Evolutionary conservation across 1,140 invertebrate genomes (phyloP).

Genomic region (Neodiprion pinetum): DNA sequence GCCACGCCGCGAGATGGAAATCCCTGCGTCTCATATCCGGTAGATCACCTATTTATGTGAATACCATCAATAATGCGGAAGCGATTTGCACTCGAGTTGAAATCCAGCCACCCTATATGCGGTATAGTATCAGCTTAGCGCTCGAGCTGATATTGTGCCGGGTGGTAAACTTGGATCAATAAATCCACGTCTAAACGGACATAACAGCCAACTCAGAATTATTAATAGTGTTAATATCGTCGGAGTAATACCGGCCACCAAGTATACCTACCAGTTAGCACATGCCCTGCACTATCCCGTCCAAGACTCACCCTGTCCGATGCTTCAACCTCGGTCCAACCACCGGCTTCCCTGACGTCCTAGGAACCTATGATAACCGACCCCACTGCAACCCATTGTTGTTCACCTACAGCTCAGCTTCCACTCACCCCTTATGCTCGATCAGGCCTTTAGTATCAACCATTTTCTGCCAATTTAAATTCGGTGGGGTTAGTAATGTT

Average conservation of each 20-base stretch:
- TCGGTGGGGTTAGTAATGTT: too few species aligned
- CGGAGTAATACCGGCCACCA: background rate
- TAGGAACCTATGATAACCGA: background rate
- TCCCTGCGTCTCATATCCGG: slow-evolving; percentile 1
- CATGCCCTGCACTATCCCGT: background rate
- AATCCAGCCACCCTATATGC: slow-evolving; percentile 13
- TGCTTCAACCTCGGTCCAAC: background rate
- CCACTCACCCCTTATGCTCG: too few species aligned
- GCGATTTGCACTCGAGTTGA: slow-evolving; percentile 7
- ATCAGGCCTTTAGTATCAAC: too few species aligned
- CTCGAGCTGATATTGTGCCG: slow-evolving; percentile 4
- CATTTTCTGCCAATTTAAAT: too few species aligned
- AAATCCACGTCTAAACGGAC: slow-evolving; percentile 18
- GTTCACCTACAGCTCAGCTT: background rate
- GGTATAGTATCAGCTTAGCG: slow-evolving; percentile 10
- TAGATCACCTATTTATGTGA: slow-evolving; percentile 5
- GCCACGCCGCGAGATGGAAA: background rate
- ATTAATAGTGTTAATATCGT: slow-evolving; percentile 18
- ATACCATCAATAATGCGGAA: background rate
- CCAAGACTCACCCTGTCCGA: background rate
- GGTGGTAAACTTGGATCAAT: slow-evolving; percentile 14
- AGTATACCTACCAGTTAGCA: background rate
- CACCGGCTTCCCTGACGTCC: background rate
- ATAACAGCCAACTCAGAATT: slow-evolving; percentile 13
- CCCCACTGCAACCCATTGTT: background rate